Conservation (phyloP, 2,888 invertebrate genomes). For the Chalcosyrphus nemorum region DNA sequence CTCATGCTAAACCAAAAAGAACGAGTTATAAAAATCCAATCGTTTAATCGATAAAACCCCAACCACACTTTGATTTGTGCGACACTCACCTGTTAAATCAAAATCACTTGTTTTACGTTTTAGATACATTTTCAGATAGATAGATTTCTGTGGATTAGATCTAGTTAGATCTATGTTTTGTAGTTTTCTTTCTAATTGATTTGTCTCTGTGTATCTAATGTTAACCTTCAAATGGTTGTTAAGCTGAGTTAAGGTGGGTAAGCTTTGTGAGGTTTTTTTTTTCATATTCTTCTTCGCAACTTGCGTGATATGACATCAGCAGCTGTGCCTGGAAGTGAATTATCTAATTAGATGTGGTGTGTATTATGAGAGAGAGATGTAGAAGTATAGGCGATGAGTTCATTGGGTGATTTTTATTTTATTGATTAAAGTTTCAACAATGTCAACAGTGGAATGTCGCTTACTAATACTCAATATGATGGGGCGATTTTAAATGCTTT, state of each 20-base stretch:
- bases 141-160: background rate
- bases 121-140: background rate
- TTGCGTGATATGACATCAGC: slow-evolving; percentile 68
- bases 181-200: background rate
- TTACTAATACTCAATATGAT: background rate
- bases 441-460: slow-evolving; percentile 11
- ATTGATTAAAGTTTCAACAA: background rate
- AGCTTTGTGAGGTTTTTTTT: slow-evolving; percentile 23
- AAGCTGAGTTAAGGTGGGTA: slow-evolving; percentile 48
- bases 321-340: slow-evolving; percentile 27
- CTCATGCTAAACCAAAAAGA: slow-evolving; percentile 21
- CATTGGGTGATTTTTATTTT: slow-evolving; percentile 20
- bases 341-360: slow-evolving; percentile 46
- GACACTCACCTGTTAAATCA: background rate
- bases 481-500: background rate
- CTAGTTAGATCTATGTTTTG: slow-evolving; percentile 4
- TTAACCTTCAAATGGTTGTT: slow-evolving; percentile 53
- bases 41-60: slow-evolving; percentile 53
- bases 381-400: slow-evolving; percentile 52
- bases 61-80: slow-evolving; percentile 22
- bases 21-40: background rate
- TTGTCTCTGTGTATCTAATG: background rate
- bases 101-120: slow-evolving; percentile 18
- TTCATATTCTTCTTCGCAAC: slow-evolving; percentile 21
- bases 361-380: background rate